Conservation (phyloP, 2,888 invertebrate genomes). For the Caenorhabditis panamensis region DNA sequence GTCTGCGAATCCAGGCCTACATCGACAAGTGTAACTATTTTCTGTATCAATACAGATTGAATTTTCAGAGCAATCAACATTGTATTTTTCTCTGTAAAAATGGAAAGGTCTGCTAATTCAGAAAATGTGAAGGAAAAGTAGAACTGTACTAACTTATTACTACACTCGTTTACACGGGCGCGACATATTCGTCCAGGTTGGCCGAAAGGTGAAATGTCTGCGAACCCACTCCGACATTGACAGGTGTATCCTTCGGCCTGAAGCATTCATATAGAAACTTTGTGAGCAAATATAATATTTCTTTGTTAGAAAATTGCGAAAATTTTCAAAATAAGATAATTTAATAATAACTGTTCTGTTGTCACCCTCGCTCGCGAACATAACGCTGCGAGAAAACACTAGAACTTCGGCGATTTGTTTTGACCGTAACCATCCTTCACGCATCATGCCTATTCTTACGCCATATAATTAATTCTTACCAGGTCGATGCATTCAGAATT, state of each 20-base stretch:
- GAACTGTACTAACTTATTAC: slow-evolving; percentile 63
- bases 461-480: too few species aligned
- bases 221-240: slow-evolving; percentile 79
- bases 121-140: background rate
- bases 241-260: slow-evolving; percentile 80
- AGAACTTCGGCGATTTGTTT: too few species aligned
- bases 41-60: slow-evolving; percentile 81
- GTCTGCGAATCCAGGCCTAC: slow-evolving; percentile 81
- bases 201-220: slow-evolving; percentile 77
- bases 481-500: slow-evolving; percentile 80
- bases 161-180: slow-evolving; percentile 80
- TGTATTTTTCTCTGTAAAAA: slow-evolving; percentile 65
- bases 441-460: too few species aligned
- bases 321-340: too few species aligned
- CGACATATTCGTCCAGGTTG: slow-evolving; percentile 77
- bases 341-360: too few species aligned
- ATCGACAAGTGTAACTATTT: slow-evolving; percentile 75
- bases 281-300: too few species aligned
- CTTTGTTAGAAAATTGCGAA: too few species aligned
- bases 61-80: slow-evolving; percentile 80
- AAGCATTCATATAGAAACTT: slow-evolving; percentile 28
- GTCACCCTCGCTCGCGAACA: too few species aligned
- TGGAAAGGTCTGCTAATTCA: too few species aligned
- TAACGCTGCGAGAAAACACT: too few species aligned
- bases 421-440: too few species aligned